These are phyloP conservation scores for Misgurnus mizolepis DNA, from an alignment of 2,113 vertebrate genomes.

Conservation along the genomic window DNA sequence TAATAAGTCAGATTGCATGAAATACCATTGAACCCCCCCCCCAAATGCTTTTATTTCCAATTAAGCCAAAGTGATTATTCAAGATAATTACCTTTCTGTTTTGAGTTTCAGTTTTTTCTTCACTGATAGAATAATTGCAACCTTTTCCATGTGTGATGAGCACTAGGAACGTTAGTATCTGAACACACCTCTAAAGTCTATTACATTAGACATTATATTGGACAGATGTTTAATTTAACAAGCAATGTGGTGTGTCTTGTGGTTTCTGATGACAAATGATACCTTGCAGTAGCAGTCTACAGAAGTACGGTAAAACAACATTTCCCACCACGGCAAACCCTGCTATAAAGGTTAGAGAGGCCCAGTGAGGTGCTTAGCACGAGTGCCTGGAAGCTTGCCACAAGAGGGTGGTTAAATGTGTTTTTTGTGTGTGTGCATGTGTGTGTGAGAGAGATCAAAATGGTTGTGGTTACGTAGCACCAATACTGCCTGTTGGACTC, in stretches of 20 bases:
- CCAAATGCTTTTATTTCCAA: background rate
- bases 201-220: background rate
- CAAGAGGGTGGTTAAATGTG: constrained; percentile 7
- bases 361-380: constrained; percentile 20
- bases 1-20: no score
- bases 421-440: background rate
- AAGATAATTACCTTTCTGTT: constrained; percentile 21
- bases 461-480: constrained; percentile 22
- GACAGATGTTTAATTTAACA: constrained; percentile 18
- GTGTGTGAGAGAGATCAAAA: background rate
- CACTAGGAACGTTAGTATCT: background rate
- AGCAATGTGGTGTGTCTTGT: background rate
- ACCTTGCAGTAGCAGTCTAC: background rate
- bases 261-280: constrained; percentile 4
- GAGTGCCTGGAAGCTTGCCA: constrained; percentile 32
- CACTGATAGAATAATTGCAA: constrained; percentile 1
- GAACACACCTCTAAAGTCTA: background rate
- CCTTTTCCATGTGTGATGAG: background rate
- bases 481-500: constrained; percentile 6
- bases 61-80: constrained; percentile 10
- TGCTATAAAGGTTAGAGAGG: constrained; percentile 28
- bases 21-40: background rate
- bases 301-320: constrained; percentile 4
- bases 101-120: constrained; percentile 1
- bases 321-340: constrained; percentile 25